These are phyloP conservation scores for Hemithea aestivaria DNA, from an alignment of 2,888 invertebrate species.

Conservation along the genomic window DNA sequence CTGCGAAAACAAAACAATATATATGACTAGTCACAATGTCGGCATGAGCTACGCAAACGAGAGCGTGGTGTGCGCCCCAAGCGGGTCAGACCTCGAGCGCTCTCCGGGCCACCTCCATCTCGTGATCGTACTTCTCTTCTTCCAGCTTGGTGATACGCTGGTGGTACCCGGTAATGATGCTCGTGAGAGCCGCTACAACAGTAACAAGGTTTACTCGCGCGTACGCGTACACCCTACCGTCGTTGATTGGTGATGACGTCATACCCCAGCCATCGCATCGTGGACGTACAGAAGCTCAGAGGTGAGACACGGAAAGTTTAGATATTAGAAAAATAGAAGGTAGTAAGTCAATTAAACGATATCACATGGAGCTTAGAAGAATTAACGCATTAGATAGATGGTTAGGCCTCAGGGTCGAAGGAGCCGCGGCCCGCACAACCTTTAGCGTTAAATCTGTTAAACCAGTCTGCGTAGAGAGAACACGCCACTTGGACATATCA, in stretches of 20 bases:
- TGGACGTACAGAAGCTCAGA: constrained; percentile 54
- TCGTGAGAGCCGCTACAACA: constrained; percentile 83
- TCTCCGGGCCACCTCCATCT: constrained; percentile 97
- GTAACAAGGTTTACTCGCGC: constrained; percentile 65
- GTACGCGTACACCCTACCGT: constrained; percentile 19
- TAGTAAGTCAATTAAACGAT: constrained; percentile 54
- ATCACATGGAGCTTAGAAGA: constrained; percentile 63
- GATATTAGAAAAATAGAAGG: constrained; percentile 51
- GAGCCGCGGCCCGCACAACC: constrained; percentile 42
- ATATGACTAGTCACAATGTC: constrained; percentile 70
- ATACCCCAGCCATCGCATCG: constrained; percentile 43
- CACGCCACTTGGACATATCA: constrained; percentile 64
- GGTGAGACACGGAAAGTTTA: constrained; percentile 56
- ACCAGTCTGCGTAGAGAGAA: constrained; percentile 64
- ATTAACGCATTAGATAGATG: constrained; percentile 63
- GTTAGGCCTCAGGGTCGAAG: constrained; percentile 33
- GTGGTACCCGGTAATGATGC: constrained; percentile 88
- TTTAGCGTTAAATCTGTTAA: constrained; percentile 55
- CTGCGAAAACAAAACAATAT: constrained; percentile 71
- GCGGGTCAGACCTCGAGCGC: constrained; percentile 92
- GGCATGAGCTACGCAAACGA: constrained; percentile 72
- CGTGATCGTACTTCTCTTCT: constrained; percentile 98
- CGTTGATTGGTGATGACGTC: too few relatives aligned
- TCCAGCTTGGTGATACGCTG: constrained; percentile 90
- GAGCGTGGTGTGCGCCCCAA: constrained; percentile 68